Evolutionary conservation across 2,113 vertebrate genomes (phyloP).

Genomic region (Thinocorus orbignyianus): DNA sequence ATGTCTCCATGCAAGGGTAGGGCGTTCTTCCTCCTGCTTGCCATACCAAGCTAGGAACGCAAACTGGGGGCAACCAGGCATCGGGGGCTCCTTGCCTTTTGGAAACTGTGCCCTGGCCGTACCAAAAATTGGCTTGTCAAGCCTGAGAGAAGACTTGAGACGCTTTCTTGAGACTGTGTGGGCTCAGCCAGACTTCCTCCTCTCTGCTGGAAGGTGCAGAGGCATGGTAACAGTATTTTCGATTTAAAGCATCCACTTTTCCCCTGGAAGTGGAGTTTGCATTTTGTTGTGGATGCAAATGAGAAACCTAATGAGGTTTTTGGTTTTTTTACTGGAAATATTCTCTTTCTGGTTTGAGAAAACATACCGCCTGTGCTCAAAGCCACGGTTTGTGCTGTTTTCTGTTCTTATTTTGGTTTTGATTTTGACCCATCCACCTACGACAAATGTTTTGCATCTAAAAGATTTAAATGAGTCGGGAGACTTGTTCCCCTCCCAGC

Average conservation of each 20-base stretch:
- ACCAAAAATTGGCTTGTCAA: not conserved
- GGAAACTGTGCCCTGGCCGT: not conserved
- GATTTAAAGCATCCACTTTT: not conserved
- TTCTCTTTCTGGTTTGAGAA: not conserved
- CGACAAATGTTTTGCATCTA: conserved; percentile 41
- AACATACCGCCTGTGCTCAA: not conserved
- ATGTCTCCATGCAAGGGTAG: accelerated
- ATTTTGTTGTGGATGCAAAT: not conserved
- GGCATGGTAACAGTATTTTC: too few relatives aligned
- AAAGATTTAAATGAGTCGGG: conserved; percentile 34
- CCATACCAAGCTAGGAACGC: not conserved
- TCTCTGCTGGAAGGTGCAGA: not conserved
- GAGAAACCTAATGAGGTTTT: not conserved
- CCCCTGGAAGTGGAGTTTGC: not conserved
- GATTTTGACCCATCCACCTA: not conserved
- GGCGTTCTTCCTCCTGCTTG: not conserved
- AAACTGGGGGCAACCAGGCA: not conserved
- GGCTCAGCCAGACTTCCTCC: not conserved
- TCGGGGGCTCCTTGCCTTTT: accelerated
- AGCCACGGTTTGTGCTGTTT: not conserved
- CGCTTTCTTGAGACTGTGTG: not conserved
- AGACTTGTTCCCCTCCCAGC: conserved; percentile 41
- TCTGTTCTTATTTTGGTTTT: not conserved
- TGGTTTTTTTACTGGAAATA: not conserved
- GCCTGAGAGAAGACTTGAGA: not conserved